Base-by-base conservation (phyloP, 1,140 invertebrate species). In the Drosophila quadrilineata region DNA sequence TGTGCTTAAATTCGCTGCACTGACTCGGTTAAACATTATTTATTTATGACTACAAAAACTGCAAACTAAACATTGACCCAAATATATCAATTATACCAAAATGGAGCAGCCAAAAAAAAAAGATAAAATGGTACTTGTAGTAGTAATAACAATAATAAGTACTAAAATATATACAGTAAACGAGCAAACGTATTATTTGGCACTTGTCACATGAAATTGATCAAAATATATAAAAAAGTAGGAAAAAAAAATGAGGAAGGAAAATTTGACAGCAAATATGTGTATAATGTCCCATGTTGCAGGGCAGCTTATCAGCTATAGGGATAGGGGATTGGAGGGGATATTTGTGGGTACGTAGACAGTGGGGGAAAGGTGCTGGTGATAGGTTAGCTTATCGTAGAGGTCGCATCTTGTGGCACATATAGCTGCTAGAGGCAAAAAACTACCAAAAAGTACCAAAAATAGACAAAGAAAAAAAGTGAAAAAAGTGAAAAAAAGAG, bases 31-130 rank as follows among this genome's bases (percentile, higher is more conserved):
- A 41, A 50, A 41, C 40, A 70, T 62, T 58, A 58, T 62, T 73
- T 65, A 60, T 21, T 63, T 54, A 54, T 69, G 52, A 58, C 28
- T 17, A 53, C 31, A 53, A 41, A 45, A 80, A 80, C 71, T 80
- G 75, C 71, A 71, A 75, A 75, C 75, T 68, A 80, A 80, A 75
- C 75, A 80, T 80, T 82, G 73, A 76, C 77, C 72, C 56, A 68
- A 77, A 76, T 82, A 54, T 84, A 69, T 73, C 72, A 72, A 76
- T 84, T 76, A 70, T n/a, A 70, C 69, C 77, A 48, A 76, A 79
- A 75, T 60, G 33, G 54, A 66, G 49, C 43, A 66, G 54, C 40
- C 50, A 54, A 63, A 64, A 74, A 29, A 33, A 36, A 46, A 52
- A 64, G 26, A 24, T 6, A 24, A n/a, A 43, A 43, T 3, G 26